Conservation (phyloP, 37 sponge, comb jelly and placozoan species). For the Agelas oroides region DNA sequence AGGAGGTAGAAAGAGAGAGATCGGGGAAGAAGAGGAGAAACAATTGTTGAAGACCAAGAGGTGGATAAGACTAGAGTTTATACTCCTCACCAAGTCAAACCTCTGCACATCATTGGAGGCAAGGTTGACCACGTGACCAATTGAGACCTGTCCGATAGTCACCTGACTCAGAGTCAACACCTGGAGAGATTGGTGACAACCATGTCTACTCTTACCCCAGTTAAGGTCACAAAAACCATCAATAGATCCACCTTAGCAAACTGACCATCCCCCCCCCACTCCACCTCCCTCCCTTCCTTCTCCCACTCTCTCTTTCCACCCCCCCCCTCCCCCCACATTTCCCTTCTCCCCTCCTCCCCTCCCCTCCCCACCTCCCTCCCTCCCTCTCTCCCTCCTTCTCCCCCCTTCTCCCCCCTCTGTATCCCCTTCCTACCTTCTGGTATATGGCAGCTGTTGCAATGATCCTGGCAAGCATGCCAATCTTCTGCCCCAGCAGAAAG, state of each 20-base stretch:
- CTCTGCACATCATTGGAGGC: conserved; percentile 84
- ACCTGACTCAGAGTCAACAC: conserved; percentile 56
- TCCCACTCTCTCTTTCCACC: not conserved
- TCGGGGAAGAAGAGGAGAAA: no score
- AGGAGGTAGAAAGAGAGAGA: not conserved
- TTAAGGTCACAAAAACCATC: no score
- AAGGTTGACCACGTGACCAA: conserved; percentile 78
- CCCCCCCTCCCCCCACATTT: not conserved
- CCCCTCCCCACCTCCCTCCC: not conserved
- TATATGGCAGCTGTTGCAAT: conserved; percentile 61
- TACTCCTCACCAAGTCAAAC: conserved; percentile 64
- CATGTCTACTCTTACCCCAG: no score
- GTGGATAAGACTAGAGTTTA: not conserved
- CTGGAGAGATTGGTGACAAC: conserved; percentile 13
- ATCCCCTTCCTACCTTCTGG: conserved; percentile 47
- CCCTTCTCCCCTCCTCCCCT: not conserved
- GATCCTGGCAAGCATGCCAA: conserved; percentile 61
- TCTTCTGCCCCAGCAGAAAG: conserved; percentile 40
- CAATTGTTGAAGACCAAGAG: not conserved
- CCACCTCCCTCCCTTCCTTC: not conserved
- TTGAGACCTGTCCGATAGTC: conserved; percentile 52
- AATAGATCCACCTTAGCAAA: no score
- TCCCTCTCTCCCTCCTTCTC: not conserved
- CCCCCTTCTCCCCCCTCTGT: not conserved
- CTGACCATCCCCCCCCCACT: not conserved